A percentile compares a stretch with the other conserved stretches of the same genome.
Conservation (phyloP, 2,113 vertebrate genomes). For the Spea multiplicata region DNA sequence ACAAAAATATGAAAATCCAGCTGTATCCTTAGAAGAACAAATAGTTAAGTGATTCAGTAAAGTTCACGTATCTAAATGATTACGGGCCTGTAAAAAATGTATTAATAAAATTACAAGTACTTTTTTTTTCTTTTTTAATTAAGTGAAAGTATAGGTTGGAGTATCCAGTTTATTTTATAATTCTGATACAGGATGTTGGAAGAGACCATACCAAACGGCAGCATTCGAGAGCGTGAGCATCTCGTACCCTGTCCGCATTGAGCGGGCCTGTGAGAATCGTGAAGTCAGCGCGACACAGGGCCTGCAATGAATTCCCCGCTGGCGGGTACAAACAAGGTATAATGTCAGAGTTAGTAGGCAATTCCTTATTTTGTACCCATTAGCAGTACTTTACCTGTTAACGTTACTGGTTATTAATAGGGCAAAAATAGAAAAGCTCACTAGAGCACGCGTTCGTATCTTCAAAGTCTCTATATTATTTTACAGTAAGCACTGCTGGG, state of each 20-base stretch:
- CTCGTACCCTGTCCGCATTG: constrained; percentile 99
- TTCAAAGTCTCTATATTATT: constrained; percentile 90
- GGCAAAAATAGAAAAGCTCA: constrained; percentile 71
- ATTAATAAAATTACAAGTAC: constrained; percentile 83
- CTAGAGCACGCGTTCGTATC: constrained; percentile 81
- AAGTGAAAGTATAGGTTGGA: constrained; percentile 95
- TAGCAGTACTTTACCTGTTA: constrained; percentile 99
- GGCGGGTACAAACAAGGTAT: constrained; percentile 99
- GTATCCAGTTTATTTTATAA: constrained; percentile 96
- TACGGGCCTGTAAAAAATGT: constrained; percentile 99
- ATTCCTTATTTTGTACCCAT: constrained; percentile 99
- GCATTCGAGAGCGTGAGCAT: constrained; percentile 99
- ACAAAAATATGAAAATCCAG: constrained; percentile 94
- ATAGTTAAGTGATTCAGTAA: constrained; percentile 92
- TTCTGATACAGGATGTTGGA: constrained; percentile 99
- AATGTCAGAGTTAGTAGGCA: constrained; percentile 99
- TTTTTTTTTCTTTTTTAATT: constrained; percentile 66
- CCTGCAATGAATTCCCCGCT: constrained; percentile 99
- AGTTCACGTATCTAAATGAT: constrained; percentile 92
- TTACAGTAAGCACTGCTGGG: constrained; percentile 95
- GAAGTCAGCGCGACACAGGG: constrained; percentile 98
- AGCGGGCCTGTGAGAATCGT: constrained; percentile 99
- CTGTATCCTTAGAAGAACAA: constrained; percentile 98
- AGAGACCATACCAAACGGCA: constrained; percentile 99
- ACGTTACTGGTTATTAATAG: constrained; percentile 96